These are phyloP conservation scores for Nysson spinosus DNA, from an alignment of 2,888 invertebrate genomes.

Conservation along the genomic window DNA sequence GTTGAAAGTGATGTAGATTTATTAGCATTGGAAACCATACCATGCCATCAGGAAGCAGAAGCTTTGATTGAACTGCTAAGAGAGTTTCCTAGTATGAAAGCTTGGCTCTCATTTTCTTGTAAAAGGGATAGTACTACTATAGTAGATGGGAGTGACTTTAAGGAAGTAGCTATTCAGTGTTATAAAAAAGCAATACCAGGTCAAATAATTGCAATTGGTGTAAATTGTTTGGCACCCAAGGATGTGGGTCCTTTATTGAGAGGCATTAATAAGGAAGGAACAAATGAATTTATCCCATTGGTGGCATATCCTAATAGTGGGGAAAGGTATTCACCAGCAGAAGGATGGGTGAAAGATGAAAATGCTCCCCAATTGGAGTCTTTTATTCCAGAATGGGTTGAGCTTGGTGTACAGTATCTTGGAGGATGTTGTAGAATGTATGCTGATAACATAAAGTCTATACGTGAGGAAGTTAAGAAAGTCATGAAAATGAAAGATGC, in stretches of 20 bases:
- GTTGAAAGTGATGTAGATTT: slow-evolving; percentile 90
- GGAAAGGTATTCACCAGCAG: slow-evolving; percentile 84
- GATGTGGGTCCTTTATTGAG: slow-evolving; percentile 82
- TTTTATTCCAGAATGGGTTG: slow-evolving; percentile 89
- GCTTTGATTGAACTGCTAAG: slow-evolving; percentile 88
- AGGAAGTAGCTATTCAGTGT: slow-evolving; percentile 84
- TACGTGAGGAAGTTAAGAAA: slow-evolving; percentile 82
- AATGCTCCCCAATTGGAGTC: slow-evolving; percentile 85
- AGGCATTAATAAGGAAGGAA: slow-evolving; percentile 79
- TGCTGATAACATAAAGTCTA: slow-evolving; percentile 87
- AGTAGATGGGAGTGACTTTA: slow-evolving; percentile 89
- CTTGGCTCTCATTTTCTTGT: slow-evolving; percentile 94
- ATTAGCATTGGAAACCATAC: slow-evolving; percentile 94
- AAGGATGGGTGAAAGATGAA: slow-evolving; percentile 80
- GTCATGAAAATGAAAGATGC: slow-evolving; percentile 43
- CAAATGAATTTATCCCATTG: slow-evolving; percentile 82
- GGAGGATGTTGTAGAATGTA: slow-evolving; percentile 96
- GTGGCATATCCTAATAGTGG: slow-evolving; percentile 97
- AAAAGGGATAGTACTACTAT: slow-evolving; percentile 82
- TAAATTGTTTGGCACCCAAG: slow-evolving; percentile 90
- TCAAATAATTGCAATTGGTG: slow-evolving; percentile 92
- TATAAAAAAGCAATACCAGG: slow-evolving; percentile 80
- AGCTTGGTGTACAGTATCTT: slow-evolving; percentile 88
- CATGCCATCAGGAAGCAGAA: slow-evolving; percentile 90
- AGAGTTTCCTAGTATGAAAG: slow-evolving; percentile 87